Evolutionary conservation across 2,797 vertebrate genomes (phyloP), one percentile per base, ranked within the genome.

Genomic region (Gila robusta): DNA sequence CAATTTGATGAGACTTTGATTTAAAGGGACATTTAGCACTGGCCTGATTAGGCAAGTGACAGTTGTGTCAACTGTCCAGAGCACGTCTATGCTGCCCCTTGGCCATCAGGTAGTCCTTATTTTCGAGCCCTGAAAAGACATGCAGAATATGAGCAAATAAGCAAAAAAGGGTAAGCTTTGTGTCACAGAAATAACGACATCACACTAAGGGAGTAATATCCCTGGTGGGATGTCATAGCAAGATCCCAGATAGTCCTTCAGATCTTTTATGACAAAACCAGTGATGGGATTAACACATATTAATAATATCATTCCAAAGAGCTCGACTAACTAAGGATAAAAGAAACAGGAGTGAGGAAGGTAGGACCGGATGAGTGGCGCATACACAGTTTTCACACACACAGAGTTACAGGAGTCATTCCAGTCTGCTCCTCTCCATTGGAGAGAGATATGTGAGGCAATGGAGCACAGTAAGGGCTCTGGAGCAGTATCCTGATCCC

Each of bases 371-470:
- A 39, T 39, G 66, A 85, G 11, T 12, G 5, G n/a, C 11, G 6
- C 71, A 41, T 28, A 47, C 12, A 52, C 32, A 11, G 11, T 16
- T 49, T 49, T 66, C 28, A 66, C 41, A 66, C 71, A 74, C 39
- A 82, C 10, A 72, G 52, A 80, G 54, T 37, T 78, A 78, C 66
- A 84, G 21, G 77, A 87, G 59, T 84, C 79, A n/a, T 74, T 78
- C 47, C 41, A 21, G 83, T 59, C 37, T 82, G 78, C 59, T 80
- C 23, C 83, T 85, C 86, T 81, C 89, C 49, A 85, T 86, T 87
- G 84, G 88, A 85, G 87, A 85, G 88, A 88, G 49, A 91, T 89
- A 85, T 87, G 81, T 86, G 85, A 86, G 86, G 86, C 87, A 90
- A 91, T 91, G 90, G 89, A 87, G 84, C 84, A 74, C 86, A 79